Percentiles rank a stretch among this genome's conserved stretches.
These are phyloP conservation scores for Embiotoca jacksoni DNA, from an alignment of 2,113 vertebrate genomes.

Conservation along the genomic window DNA sequence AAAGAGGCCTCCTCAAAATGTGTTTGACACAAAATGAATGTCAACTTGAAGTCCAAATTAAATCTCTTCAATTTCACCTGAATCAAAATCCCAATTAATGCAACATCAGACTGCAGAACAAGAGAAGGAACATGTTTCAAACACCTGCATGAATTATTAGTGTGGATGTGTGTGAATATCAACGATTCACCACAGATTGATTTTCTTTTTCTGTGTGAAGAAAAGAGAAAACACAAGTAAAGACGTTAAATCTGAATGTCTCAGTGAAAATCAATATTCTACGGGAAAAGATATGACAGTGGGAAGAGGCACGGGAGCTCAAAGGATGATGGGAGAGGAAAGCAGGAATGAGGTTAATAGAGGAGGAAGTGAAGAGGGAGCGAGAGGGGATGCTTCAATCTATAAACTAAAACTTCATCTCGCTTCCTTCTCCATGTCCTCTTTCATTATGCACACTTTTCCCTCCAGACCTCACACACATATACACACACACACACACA, in stretches of 20 bases:
- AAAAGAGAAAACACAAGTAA: neutral
- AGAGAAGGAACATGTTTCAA: no score
- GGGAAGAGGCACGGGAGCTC: neutral
- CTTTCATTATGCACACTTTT: conserved; percentile 44
- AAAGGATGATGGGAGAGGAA: conserved; percentile 18
- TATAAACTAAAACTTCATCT: conserved; percentile 47
- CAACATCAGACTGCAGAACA: neutral
- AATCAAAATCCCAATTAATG: conserved; percentile 21
- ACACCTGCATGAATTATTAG: no score
- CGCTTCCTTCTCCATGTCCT: conserved; percentile 26
- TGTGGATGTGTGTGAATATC: no score
- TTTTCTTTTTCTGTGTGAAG: neutral
- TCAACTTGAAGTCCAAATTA: no score
- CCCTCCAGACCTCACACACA: conserved; percentile 26
- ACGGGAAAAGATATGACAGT: neutral
- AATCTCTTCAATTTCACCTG: no score
- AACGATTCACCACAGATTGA: no score
- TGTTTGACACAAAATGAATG: no score
- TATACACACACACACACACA: conserved; percentile 23
- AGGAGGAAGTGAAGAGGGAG: conserved; percentile 8
- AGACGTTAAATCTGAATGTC: neutral
- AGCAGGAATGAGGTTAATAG: conserved; percentile 32
- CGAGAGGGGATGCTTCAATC: conserved; percentile 13
- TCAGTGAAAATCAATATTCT: conserved; percentile 7
- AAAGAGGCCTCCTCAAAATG: neutral